These are phyloP conservation scores for Phocoena sinus DNA, from an alignment of 2,113 vertebrate genomes.

Conservation along the genomic window DNA sequence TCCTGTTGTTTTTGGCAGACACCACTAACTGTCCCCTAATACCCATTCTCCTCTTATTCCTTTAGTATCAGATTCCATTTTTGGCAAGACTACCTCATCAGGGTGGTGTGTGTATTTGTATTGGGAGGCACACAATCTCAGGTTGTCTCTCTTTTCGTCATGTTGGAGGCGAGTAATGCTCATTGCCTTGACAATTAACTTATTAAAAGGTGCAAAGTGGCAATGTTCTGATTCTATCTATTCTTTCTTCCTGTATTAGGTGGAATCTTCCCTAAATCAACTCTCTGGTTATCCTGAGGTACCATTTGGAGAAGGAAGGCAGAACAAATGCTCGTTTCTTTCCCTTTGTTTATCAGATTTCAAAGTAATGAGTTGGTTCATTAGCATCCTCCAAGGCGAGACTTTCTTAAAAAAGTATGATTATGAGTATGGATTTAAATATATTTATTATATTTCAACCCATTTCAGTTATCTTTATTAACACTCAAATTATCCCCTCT, in stretches of 20 bases:
- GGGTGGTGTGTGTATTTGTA: not conserved
- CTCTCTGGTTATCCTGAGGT: not conserved
- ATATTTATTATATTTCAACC: not conserved
- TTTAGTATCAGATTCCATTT: not conserved
- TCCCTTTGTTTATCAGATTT: not conserved
- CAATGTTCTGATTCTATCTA: not conserved
- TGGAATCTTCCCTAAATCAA: not conserved
- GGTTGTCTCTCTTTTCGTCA: not conserved
- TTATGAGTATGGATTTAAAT: not conserved
- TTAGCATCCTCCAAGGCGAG: not conserved
- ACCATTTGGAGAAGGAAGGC: not conserved
- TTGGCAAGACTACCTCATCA: not conserved
- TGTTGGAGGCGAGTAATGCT: fast-evolving
- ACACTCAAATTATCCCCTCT: not conserved
- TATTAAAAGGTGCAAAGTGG: not conserved
- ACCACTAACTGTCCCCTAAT: not conserved
- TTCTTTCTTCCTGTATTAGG: not conserved
- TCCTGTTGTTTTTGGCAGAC: not conserved
- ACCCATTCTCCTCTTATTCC: not conserved
- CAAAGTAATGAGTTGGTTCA: not conserved
- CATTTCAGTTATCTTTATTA: not conserved
- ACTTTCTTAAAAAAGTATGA: not conserved
- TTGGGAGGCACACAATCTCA: not conserved
- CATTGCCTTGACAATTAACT: not conserved
- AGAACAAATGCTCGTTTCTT: not conserved